Percentiles rank a stretch among this genome's conserved stretches.
phyloP scores from a whole-genome alignment of 2,888 invertebrate species.

The Polia nebulosa region DNA sequence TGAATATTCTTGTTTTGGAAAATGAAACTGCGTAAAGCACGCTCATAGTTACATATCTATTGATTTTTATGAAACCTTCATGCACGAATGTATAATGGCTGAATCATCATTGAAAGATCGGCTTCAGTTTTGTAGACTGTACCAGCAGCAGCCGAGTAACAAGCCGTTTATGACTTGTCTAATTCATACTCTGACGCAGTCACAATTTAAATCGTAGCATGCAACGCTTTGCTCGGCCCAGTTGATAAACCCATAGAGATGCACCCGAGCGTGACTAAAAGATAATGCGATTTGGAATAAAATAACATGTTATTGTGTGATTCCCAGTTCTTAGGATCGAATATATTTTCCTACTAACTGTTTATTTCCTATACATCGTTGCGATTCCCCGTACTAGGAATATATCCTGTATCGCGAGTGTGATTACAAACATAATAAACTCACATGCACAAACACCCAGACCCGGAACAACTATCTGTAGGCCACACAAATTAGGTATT shows the following conservation, averaged over 20 bases:
- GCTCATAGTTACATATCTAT: no score
- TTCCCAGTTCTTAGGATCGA: background rate
- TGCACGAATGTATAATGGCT: no score
- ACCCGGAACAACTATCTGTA: no score
- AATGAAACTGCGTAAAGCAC: no score
- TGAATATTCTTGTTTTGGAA: no score
- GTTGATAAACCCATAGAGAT: slow-evolving; percentile 51
- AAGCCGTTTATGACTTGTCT: background rate
- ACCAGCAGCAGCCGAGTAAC: background rate
- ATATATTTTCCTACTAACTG: background rate
- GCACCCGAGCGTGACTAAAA: slow-evolving; percentile 38
- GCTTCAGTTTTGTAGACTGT: background rate
- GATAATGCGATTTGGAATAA: slow-evolving; percentile 50
- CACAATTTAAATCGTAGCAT: slow-evolving; percentile 36
- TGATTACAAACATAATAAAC: no score
- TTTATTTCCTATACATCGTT: no score
- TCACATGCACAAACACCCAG: no score
- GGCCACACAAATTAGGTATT: no score
- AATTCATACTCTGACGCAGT: slow-evolving; percentile 2
- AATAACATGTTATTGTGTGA: slow-evolving; percentile 23
- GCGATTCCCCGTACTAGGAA: no score
- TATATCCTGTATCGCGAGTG: no score
- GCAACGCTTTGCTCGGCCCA: slow-evolving; percentile 41
- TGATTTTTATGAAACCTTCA: no score
- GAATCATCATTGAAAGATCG: background rate